Base-by-base conservation (phyloP, 2,888 invertebrate genomes). In the Cataglyphis rosenhaueri region DNA sequence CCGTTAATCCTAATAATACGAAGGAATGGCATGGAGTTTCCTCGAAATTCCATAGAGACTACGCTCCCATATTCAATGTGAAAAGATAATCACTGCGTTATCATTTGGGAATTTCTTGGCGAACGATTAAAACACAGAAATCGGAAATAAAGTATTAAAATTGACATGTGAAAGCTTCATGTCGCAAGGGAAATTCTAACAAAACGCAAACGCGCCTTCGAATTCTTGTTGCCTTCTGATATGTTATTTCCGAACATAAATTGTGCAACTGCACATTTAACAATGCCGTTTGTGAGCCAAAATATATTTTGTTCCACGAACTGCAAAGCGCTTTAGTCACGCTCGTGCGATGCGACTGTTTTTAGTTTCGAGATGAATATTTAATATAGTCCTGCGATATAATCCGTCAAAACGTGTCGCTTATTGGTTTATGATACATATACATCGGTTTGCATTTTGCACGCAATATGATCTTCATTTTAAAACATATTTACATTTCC, bases 351-450 rank as follows among this genome's bases (percentile, higher is more conserved):
- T 25, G 44, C 10, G 44, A 25, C 44, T 44, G 44, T 66, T 66
- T 66, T 66, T 66, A 66, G 18, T 65, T 3, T 44, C 65, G 44
- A 44, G 65, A 44, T 44, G 65, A 66, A 66, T 66, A 66, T 66
- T 66, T 66, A 18, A 66, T 44, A 29, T 25, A 44, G 15, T 9
- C 44, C 8, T 44, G 65, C 25, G 44, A 15, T 66, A 66, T 66
- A 66, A 66, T 66, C 41, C 15, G 25, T 44, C 18, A 25, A 66
- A 66, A 66, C 65, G 65, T 66, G 65, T 44, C 65, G 44, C 18
- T 66, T 29, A 44, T 44, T 44, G 65, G 44, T 65, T 65, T 29
- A 29, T 48, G 10, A 48, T 29, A 29, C 29, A 12, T 29, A 32
- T 15, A 48, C 8, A 21, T 15, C 29, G 44, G 44, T 66, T 66